Conservation (phyloP, 2,888 invertebrate species). For the Scrobipalpa costella region DNA sequence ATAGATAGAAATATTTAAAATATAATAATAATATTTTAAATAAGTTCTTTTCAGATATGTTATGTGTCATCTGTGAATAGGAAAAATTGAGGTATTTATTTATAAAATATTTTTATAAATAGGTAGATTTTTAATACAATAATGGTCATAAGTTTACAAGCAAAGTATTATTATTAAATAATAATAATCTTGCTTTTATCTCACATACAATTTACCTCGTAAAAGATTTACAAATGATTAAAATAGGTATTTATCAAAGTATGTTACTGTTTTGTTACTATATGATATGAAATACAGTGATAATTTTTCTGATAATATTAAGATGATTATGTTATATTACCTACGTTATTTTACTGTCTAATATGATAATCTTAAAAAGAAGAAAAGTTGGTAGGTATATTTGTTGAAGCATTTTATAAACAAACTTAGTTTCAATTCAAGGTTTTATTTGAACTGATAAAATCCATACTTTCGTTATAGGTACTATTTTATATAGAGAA, state of each 20-base stretch:
- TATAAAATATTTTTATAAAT: background rate
- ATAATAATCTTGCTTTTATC: background rate
- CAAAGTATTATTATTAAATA: background rate
- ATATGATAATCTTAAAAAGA: too few species aligned
- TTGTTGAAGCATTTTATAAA: too few species aligned
- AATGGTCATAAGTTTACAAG: background rate
- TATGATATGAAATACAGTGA: slow-evolving; percentile 2
- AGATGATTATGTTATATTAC: too few species aligned
- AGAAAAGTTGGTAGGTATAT: too few species aligned
- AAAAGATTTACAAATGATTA: background rate
- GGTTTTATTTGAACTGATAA: too few species aligned
- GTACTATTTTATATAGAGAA: too few species aligned
- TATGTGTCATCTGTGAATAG: background rate
- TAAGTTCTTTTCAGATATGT: background rate
- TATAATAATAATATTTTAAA: background rate
- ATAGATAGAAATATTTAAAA: background rate
- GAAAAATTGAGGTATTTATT: background rate
- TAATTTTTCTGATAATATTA: too few species aligned
- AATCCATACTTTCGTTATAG: too few species aligned
- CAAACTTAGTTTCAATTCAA: too few species aligned
- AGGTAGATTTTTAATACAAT: too few species aligned
- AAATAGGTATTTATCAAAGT: background rate
- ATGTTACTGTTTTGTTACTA: too few species aligned
- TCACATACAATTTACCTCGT: background rate
- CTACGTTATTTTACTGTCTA: too few species aligned